Evolutionary conservation across 2,888 invertebrate genomes (phyloP), one percentile per base, ranked within the genome.

Genomic region (Alentia gelatinosa): DNA sequence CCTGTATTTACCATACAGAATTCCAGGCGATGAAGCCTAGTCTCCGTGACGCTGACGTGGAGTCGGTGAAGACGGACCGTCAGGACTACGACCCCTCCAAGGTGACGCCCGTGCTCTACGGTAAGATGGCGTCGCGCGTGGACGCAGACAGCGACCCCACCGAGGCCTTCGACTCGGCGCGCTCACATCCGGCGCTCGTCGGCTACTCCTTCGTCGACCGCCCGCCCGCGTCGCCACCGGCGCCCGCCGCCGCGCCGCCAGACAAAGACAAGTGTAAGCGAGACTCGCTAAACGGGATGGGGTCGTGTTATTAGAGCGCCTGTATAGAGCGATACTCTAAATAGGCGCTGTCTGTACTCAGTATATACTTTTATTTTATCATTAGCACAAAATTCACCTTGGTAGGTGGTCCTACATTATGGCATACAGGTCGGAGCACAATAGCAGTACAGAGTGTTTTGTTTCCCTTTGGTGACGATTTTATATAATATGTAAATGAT

Each of bases 81-180:
- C 91, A 93, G 89, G 94, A 96, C 91, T 96, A 93, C 94, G 95
- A 96, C 93, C 94, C 96, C 26, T 91, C 94, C 15, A 94, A 93
- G 91, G 95, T 95, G 91, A 94, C 94, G 84, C 95, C 96, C 0
- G 95, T 95, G 0, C 95, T 96, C 91, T 96, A 94, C 94, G 96
- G 96, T 3, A 94, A 93, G 37, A 94, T 95, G 95, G 94, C 94
- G 90, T 91, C 93, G 37, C 91, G 89, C 19, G 92, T 95, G 15
- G 68, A 33, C 5, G 83, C 92, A 68, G 95, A 95, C 92, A 92
- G 89, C 39, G 94, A 95, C 91, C 89, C 91, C 7, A 84, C 90
- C n/a, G 92, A 93, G 89, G 95, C 95, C n/a, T 93, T 96, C 89
- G 95, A 96, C 92, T 91, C 94, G 9, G 91, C 95, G 12, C 91